Evolutionary conservation across 1,140 invertebrate genomes (phyloP).

Genomic region (Drosophila suzukii): DNA sequence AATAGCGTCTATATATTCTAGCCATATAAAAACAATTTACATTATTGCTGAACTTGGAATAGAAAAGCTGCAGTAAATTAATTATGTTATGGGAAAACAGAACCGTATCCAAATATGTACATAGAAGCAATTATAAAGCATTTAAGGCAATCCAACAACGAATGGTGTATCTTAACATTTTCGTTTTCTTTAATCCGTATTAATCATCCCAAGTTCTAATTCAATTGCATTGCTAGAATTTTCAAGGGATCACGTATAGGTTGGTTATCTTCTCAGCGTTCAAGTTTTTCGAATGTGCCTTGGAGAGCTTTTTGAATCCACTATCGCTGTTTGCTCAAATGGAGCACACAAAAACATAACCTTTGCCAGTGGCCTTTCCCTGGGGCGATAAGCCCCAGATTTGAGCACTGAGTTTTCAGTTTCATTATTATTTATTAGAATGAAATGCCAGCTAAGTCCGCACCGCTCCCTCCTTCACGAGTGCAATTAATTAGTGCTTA

Average conservation of each 20-base stretch:
- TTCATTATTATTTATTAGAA: constrained; percentile 38
- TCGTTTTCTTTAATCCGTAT: not conserved
- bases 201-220: not conserved
- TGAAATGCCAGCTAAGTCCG: constrained; percentile 29
- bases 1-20: not conserved
- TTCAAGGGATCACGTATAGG: not conserved
- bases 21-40: not conserved
- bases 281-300: not conserved
- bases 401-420: constrained; percentile 38
- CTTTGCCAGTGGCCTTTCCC: constrained; percentile 67
- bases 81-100: not conserved
- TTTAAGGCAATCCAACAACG: not conserved
- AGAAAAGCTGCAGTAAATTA: not conserved
- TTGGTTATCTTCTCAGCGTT: not conserved
- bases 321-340: constrained; percentile 19
- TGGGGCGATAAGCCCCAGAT: constrained; percentile 55
- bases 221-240: not conserved
- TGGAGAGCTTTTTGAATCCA: not conserved
- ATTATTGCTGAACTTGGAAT: not conserved
- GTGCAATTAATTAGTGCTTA: constrained; percentile 67
- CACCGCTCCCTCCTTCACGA: constrained; percentile 10
- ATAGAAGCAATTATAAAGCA: not conserved
- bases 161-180: too few relatives aligned
- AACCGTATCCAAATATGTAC: not conserved
- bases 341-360: constrained; percentile 52